These are phyloP conservation scores for Nyleta sp. DNA, from an alignment of 2,888 invertebrate species.

Conservation along the genomic window DNA sequence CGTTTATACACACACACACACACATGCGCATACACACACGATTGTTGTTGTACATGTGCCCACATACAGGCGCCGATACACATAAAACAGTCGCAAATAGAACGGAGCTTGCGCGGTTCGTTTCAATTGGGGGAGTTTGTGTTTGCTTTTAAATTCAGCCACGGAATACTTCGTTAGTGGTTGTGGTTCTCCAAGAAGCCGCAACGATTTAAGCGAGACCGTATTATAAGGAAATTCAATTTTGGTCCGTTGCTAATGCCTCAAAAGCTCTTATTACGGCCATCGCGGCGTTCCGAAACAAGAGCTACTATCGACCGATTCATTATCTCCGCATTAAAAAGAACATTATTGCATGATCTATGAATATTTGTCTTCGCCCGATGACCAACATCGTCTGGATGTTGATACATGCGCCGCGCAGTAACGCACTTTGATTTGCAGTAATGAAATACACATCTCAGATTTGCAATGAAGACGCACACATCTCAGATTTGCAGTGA, in stretches of 20 bases:
- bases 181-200: constrained; percentile 70
- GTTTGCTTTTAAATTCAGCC: constrained; percentile 74
- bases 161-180: constrained; percentile 72
- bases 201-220: constrained; percentile 77
- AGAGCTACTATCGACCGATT: constrained; percentile 33
- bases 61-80: neutral
- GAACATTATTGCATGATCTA: constrained; percentile 14
- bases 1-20: neutral
- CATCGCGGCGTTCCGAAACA: constrained; percentile 25
- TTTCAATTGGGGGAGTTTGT: constrained; percentile 48
- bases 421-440: too few species aligned
- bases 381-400: too few species aligned
- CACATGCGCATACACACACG: neutral
- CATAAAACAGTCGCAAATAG: constrained; percentile 35
- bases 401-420: too few species aligned
- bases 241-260: constrained; percentile 74
- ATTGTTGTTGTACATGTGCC: constrained; percentile 1
- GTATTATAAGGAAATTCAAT: constrained; percentile 75
- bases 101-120: constrained; percentile 47
- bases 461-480: too few species aligned
- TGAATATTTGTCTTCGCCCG: constrained; percentile 25
- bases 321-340: constrained; percentile 29
- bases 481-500: too few species aligned
- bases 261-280: constrained; percentile 68
- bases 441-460: too few species aligned